These are phyloP conservation scores for Asbolus verrucosus DNA, from an alignment of 1,140 invertebrate genomes.

Conservation along the genomic window DNA sequence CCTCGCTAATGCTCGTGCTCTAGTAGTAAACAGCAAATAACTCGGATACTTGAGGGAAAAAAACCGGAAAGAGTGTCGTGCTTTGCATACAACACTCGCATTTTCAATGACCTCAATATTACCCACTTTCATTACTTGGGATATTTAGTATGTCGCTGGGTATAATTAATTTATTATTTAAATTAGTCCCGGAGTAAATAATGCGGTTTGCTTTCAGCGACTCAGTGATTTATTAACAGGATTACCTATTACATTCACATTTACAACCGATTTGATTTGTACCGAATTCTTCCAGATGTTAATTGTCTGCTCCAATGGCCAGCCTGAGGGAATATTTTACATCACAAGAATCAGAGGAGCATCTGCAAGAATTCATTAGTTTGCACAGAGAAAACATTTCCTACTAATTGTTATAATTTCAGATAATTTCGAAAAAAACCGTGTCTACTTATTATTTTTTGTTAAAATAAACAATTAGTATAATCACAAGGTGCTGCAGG, in stretches of 20 bases:
- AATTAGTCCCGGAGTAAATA: slow-evolving; percentile 1
- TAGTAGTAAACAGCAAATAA: slow-evolving; percentile 25
- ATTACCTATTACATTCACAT: slow-evolving; percentile 1
- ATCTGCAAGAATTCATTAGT: no score
- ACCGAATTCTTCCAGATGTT: background rate
- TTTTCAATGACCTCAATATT: slow-evolving; percentile 34
- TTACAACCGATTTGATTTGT: background rate
- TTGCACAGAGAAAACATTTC: no score
- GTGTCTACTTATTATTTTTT: no score
- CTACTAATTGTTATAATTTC: no score
- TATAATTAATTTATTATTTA: slow-evolving; percentile 31
- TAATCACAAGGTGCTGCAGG: no score
- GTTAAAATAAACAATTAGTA: no score
- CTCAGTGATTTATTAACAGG: slow-evolving; percentile 13
- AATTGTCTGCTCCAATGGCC: no score
- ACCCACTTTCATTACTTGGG: slow-evolving; percentile 20
- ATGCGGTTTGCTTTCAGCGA: slow-evolving; percentile 27
- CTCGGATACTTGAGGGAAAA: slow-evolving; percentile 3
- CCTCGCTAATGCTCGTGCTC: no score
- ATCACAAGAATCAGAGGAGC: no score
- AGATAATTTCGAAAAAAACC: no score
- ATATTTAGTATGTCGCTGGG: background rate
- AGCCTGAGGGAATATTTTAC: no score
- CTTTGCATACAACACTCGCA: slow-evolving; percentile 16
- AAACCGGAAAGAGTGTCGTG: slow-evolving; percentile 1